phyloP scores from a whole-genome alignment of 92 coral and sea anemone genomes.

The Desmophyllum pertusum region DNA sequence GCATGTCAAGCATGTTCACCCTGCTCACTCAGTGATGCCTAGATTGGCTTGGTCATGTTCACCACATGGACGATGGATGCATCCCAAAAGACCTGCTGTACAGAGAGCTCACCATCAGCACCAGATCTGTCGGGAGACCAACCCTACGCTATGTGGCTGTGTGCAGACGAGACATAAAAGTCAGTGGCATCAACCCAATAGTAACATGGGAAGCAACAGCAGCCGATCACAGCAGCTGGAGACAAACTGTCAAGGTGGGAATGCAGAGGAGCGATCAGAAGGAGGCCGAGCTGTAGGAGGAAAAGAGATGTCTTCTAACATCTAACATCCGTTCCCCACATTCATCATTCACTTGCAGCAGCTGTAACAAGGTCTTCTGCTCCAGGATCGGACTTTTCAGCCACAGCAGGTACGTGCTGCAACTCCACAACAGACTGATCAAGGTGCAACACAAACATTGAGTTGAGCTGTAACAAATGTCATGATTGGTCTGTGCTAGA shows the following conservation, averaged over 20 bases:
- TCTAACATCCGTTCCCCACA: too few relatives aligned
- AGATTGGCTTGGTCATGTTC: slow-evolving; percentile 62
- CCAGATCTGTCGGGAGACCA: background rate
- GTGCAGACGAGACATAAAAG: background rate
- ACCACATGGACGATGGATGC: slow-evolving; percentile 36
- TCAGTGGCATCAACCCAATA: background rate
- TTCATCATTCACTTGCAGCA: too few relatives aligned
- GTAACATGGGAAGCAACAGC: background rate
- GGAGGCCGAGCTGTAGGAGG: too few relatives aligned
- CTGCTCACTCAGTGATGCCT: slow-evolving; percentile 43
- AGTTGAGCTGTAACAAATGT: background rate
- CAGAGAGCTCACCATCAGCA: slow-evolving; percentile 24
- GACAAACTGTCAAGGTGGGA: too few relatives aligned
- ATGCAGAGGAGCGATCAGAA: too few relatives aligned
- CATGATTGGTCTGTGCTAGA: too few relatives aligned
- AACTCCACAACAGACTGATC: too few relatives aligned
- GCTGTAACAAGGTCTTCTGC: too few relatives aligned
- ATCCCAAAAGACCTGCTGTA: slow-evolving; percentile 43
- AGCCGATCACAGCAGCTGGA: background rate
- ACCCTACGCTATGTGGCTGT: background rate
- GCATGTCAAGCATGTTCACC: slow-evolving; percentile 32
- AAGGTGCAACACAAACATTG: background rate
- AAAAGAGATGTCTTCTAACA: too few relatives aligned
- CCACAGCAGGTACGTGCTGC: too few relatives aligned
- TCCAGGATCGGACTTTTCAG: too few relatives aligned